phyloP scores from a whole-genome alignment of 2,113 vertebrate species.

The Azemiops feae region DNA sequence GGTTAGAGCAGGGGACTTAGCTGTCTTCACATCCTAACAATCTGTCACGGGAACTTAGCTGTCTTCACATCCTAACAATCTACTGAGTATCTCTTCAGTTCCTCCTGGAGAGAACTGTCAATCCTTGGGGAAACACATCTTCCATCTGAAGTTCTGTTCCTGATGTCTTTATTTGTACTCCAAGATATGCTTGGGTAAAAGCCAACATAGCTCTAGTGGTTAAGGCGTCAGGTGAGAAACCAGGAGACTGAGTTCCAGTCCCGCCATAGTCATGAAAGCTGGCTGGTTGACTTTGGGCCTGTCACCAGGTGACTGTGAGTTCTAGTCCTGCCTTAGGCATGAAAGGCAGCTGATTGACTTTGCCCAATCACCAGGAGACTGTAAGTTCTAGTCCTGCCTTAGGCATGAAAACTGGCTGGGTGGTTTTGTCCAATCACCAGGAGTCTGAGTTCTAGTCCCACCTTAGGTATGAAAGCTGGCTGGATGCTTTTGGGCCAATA shows the following conservation, averaged over 20 bases:
- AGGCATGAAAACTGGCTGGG: not conserved
- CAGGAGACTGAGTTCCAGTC: not conserved
- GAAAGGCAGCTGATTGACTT: too few relatives aligned
- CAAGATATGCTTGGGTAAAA: not conserved
- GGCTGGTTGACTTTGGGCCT: not conserved
- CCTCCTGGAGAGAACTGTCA: too few relatives aligned
- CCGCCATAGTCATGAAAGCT: not conserved
- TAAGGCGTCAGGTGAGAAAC: not conserved
- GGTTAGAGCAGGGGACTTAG: not conserved
- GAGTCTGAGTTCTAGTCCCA: too few relatives aligned
- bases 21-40: not conserved
- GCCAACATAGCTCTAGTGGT: not conserved
- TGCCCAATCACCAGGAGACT: too few relatives aligned
- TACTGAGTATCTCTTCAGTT: not conserved
- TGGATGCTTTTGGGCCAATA: too few relatives aligned
- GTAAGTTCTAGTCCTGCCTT: not conserved
- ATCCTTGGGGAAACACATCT: not conserved
- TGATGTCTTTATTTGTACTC: not conserved
- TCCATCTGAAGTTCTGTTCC: not conserved
- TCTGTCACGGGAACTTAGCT: not conserved
- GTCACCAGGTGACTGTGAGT: too few relatives aligned
- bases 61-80: not conserved
- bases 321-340: too few relatives aligned
- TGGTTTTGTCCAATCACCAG: not conserved
- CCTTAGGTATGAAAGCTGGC: not conserved